Base-by-base conservation (phyloP, 37 sponge, comb jelly and placozoan genomes). In the Tethya wilhelma region DNA sequence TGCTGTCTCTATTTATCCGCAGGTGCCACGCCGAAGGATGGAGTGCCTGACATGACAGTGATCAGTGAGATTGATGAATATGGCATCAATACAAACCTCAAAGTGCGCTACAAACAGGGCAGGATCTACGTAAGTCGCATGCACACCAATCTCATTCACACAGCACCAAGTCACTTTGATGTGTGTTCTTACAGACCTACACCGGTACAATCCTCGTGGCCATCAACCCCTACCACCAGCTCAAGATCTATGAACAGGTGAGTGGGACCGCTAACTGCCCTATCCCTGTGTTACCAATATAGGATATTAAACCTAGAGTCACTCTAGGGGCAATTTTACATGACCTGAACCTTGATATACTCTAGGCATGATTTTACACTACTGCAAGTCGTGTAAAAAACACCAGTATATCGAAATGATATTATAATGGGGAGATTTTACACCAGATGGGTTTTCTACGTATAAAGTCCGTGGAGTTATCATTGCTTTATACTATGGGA, bases 11-110 rank as follows among this genome's bases (percentile, higher is more conserved):
- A 6, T 34, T 9, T 7, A 11, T 29, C 8, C 81, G 73, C 73
- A 91, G 94, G 96, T 45, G 96, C 96, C n/a, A 77, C 56, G 56
- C 96, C 96, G 17, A 46, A 71, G 37, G 96, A 96, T 79, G 96
- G 96, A 14, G 96, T 96, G 0, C 96, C 94, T 4, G 96, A 96
- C 79, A 96, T 96, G 96, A 96, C 96, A 4, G 85, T 93, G 36
- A 90, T 96, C 82, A 93, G 93, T 45, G 96, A 96, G 17, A 93
- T 96, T 25, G 96, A 96, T 59, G 93, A 91, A 41, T 79, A 65
- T 56, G 96, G 96, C 57, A 96, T 96, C 77, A 96, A 96, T 66
- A 87, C 84, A 3, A 96, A 96, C 70, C 90, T 96, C 64, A 81
- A 80, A 75, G 88, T 90, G 33, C 87, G 96, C 71, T 96, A 93